These are phyloP conservation scores for Sarcophaga variegata DNA, from an alignment of 2,888 invertebrate genomes.

Conservation along the genomic window DNA sequence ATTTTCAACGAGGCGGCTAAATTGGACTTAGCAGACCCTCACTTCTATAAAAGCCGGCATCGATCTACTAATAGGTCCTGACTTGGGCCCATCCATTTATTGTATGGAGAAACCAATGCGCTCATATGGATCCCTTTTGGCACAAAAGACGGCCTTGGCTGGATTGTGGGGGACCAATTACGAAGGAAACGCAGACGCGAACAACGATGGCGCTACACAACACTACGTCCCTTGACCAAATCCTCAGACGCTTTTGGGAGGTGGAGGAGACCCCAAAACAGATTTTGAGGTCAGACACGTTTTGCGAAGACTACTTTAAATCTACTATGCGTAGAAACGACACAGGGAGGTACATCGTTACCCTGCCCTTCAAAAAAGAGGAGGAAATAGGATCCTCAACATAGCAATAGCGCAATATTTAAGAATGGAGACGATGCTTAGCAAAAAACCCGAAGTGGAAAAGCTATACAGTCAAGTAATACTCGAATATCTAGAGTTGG, in stretches of 20 bases:
- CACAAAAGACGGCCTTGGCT: too few species aligned
- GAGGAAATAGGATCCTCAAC: not conserved
- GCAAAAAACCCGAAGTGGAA: not conserved
- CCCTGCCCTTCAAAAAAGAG: not conserved
- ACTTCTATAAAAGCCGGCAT: not conserved
- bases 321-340: not conserved
- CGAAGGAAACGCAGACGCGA: not conserved
- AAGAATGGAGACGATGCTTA: not conserved
- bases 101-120: too few species aligned
- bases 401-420: too few species aligned
- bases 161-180: too few species aligned
- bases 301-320: not conserved
- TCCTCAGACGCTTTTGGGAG: not conserved
- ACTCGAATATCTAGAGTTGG: not conserved
- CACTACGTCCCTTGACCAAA: not conserved
- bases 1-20: not conserved
- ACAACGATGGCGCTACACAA: conserved; percentile 1
- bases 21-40: not conserved
- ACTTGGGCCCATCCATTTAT: too few species aligned
- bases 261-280: not conserved
- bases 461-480: not conserved
- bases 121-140: too few species aligned
- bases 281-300: not conserved
- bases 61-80: too few species aligned
- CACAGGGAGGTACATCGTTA: not conserved